Percentiles rank a stretch among this genome's conserved stretches.
Conservation (phyloP, 64 coral and sea anemone genomes). For the Catalaphyllia jardinei region DNA sequence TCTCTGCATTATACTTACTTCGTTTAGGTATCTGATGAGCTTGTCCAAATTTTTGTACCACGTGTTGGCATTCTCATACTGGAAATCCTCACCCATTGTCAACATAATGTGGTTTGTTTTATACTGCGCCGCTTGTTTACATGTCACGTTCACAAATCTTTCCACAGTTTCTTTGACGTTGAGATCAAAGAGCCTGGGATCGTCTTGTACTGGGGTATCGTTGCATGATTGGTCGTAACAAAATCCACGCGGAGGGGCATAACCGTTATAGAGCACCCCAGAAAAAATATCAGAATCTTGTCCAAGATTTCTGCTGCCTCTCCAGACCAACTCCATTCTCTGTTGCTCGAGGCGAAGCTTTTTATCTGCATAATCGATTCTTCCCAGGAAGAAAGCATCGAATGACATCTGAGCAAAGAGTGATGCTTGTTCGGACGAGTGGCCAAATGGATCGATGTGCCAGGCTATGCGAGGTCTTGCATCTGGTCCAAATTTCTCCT, state of each 20-base stretch:
- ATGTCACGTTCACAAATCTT: conserved; percentile 33
- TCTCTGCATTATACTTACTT: conserved; percentile 30
- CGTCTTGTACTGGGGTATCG: conserved; percentile 43
- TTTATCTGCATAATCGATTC: conserved; percentile 62
- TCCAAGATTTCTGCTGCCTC: conserved; percentile 62
- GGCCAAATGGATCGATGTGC: conserved; percentile 76
- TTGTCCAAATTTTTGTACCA: conserved; percentile 74
- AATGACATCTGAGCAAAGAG: conserved; percentile 75
- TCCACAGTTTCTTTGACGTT: conserved; percentile 52
- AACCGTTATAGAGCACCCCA: conserved; percentile 50
- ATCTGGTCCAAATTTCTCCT: conserved; percentile 62
- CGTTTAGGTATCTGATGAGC: conserved; percentile 51
- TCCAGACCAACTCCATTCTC: conserved; percentile 69
- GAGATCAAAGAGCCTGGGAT: conserved; percentile 36
- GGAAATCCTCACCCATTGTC: conserved; percentile 66
- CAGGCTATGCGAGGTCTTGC: conserved; percentile 62
- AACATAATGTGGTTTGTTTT: conserved; percentile 66
- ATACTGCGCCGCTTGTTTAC: conserved; percentile 50
- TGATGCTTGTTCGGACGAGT: conserved; percentile 70
- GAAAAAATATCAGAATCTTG: conserved; percentile 63
- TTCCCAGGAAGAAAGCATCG: conserved; percentile 66
- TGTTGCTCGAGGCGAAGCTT: conserved; percentile 41
- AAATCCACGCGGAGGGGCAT: conserved; percentile 55
- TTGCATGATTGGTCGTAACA: conserved; percentile 60
- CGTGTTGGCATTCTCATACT: conserved; percentile 68